Conservation (phyloP, 2,113 vertebrate species). For the Mionectes macconnelli region DNA sequence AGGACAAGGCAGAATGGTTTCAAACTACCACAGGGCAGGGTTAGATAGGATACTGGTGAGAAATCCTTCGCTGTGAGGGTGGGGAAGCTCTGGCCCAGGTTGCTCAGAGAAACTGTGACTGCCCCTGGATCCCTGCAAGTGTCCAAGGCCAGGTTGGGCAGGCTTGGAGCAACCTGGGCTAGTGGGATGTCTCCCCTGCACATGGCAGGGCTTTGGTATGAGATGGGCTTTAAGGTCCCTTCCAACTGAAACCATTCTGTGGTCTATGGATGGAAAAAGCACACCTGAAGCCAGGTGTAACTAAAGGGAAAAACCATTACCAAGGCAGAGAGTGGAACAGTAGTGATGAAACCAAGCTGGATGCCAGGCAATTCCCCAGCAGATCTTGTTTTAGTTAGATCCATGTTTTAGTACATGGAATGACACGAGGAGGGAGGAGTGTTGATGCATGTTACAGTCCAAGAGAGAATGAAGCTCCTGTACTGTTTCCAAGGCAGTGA, state of each 20-base stretch:
- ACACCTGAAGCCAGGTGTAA: background rate
- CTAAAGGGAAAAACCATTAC: background rate
- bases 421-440: background rate
- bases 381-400: no score
- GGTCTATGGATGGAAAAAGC: background rate
- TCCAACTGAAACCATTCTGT: background rate
- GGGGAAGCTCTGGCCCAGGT: rapidly evolving
- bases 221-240: background rate
- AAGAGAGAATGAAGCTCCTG: background rate
- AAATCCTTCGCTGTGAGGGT: rapidly evolving
- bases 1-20: background rate
- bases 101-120: background rate
- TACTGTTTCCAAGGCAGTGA: background rate
- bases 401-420: background rate
- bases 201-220: background rate
- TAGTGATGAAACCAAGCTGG: background rate
- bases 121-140: background rate
- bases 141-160: rapidly evolving
- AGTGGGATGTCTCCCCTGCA: background rate
- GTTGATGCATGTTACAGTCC: background rate
- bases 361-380: background rate
- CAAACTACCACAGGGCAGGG: background rate
- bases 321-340: background rate
- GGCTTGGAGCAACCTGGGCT: rapidly evolving
- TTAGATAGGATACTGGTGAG: background rate